Evolutionary conservation across 2,113 vertebrate species (phyloP).

Genomic region (Mesoclemmys tuberculata): DNA sequence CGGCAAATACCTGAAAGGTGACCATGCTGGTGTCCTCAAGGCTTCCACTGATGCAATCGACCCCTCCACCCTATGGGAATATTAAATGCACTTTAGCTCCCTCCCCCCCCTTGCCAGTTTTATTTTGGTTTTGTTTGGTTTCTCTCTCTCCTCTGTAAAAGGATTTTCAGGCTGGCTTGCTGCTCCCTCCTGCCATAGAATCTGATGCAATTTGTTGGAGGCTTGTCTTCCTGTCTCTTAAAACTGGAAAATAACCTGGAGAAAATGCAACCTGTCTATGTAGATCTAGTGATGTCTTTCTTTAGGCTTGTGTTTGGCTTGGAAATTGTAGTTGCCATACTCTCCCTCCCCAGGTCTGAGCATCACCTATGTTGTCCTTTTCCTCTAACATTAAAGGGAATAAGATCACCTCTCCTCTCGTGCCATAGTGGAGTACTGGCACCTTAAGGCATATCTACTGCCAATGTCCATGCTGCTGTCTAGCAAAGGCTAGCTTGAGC

Average conservation of each 20-base stretch:
- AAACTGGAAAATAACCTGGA: conserved; percentile 77
- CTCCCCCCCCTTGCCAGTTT: background rate
- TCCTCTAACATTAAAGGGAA: conserved; percentile 36
- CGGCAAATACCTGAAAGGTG: conserved; percentile 94
- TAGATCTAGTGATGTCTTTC: conserved; percentile 44
- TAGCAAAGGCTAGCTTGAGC: background rate
- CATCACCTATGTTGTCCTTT: conserved; percentile 16
- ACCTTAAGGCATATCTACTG: background rate
- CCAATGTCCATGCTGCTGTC: background rate
- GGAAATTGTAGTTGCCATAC: background rate
- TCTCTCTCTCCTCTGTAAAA: conserved; percentile 30
- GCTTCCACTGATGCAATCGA: conserved; percentile 92
- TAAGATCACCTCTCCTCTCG: conserved; percentile 34
- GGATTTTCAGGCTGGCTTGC: conserved; percentile 52
- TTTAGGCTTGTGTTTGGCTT: conserved; percentile 31
- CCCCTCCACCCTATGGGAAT: conserved; percentile 95
- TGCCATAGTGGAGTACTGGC: conserved; percentile 32
- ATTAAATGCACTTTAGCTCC: conserved; percentile 83
- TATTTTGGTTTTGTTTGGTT: conserved; percentile 7
- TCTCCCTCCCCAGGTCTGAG: background rate
- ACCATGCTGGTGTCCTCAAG: conserved; percentile 97
- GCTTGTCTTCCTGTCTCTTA: conserved; percentile 43
- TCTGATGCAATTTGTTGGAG: background rate
- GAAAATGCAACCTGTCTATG: conserved; percentile 38
- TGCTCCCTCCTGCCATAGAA: conserved; percentile 20